Base-by-base conservation (phyloP, 37 sponge, comb jelly and placozoan genomes). In the Dysidea cf. avara region DNA sequence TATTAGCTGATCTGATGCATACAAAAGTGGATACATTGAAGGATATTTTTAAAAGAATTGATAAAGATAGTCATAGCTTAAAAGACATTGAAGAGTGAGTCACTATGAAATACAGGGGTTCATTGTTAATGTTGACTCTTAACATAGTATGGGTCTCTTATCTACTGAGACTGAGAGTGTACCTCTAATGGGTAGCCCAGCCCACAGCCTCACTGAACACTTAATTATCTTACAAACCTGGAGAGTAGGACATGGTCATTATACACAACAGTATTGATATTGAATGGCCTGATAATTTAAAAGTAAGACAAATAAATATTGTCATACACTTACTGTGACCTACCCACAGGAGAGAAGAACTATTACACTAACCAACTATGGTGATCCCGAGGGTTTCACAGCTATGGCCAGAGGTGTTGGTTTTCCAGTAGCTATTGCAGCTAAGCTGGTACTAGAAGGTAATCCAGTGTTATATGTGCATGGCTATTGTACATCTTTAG, bases 331-430 rank as follows among this genome's bases (percentile, higher is more conserved):
- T 30, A 66, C 12, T 6, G 6, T 25, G 22, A 26, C 25, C 11
- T 53, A 17, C 7, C 50, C 31, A 39, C 60, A 81, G 81, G 91
- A 85, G 61, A 71, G 22, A 28, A 76, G 72, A 40, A 69, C 61
- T 13, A 86, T 90, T 32, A 56, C 73, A 50, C 40, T 92, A 29
- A 81, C 68, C 2, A 64, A 68, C 51, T 88, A 88, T 53, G 96
- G 96, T 3, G 68, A 80, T 28, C 74, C 79, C 9, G 66, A 80
- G 11, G 72, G 88, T 0, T 69, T 74, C 72, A 85, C 83, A 9
- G 99, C 99, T 7, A 97, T 97, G 99, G 87, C 95, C 13, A 69
- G 71, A 61, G 60, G 71, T 47, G 99, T 97, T 5, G 99, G 99
- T 9, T 48, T 75, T 38, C 92, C 99, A 1, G 66, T 83, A 38